Conservation (phyloP, 2,797 vertebrate species). For the Mormyrus hasselquistii region DNA sequence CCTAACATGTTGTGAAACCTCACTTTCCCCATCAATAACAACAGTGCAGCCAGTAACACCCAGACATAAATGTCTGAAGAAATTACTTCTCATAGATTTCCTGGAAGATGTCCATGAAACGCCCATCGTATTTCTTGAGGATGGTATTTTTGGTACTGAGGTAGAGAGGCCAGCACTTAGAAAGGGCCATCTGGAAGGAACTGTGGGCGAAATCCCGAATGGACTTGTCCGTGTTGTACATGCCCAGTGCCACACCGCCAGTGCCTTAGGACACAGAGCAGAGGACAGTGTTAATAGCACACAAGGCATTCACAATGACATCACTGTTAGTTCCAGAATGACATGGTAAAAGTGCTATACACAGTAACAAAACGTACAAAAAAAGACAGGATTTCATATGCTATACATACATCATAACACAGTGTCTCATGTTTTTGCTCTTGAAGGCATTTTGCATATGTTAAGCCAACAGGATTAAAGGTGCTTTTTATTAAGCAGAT, state of each 20-base stretch:
- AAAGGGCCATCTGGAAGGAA: conserved; percentile 90
- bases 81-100: conserved; percentile 93
- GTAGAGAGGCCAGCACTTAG: conserved; percentile 84
- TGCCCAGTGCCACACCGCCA: conserved; percentile 90
- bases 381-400: not conserved
- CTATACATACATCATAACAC: not conserved
- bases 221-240: conserved; percentile 96
- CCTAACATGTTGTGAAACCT: not conserved
- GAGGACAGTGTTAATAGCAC: not conserved
- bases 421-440: not conserved
- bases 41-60: not conserved
- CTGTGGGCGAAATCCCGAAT: conserved; percentile 95
- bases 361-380: not conserved
- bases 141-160: conserved; percentile 99
- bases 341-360: not conserved
- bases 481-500: not conserved
- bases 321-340: not conserved
- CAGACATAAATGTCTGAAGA: not conserved
- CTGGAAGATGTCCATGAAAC: conserved; percentile 97
- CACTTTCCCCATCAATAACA: not conserved
- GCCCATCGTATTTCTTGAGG: conserved; percentile 91
- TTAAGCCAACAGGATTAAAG: not conserved
- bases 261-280: conserved; percentile 56
- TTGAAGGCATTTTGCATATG: not conserved
- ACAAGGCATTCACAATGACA: not conserved